Base-by-base conservation (phyloP, 1,140 invertebrate species). In the Drosophila aff. region DNA sequence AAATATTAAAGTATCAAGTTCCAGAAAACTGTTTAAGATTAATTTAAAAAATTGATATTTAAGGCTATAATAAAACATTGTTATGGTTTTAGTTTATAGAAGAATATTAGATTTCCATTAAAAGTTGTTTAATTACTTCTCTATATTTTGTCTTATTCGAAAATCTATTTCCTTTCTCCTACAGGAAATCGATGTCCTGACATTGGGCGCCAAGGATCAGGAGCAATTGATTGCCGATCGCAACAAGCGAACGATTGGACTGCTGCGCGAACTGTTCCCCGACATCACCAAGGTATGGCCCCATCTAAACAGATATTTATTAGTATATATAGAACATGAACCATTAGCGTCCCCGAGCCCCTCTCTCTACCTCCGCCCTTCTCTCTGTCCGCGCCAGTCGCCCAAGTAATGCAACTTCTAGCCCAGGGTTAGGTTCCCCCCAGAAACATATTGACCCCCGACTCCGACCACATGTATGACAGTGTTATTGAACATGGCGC, bases 231-330 rank as follows among this genome's bases (percentile, higher is more conserved):
- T 94, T 61, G 94, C 95, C 83, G 94, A 96, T 72, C 94, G 96
- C 83, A 95, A 95, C 92, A 96, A 96, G 93, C 94, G 96, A 86
- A 96, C 96, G 49, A 96, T 96, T 80, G 96, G 96, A 81, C 94
- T 96, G 83, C 94, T 96, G 47, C 94, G 96, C 57, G 95, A 96
- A 92, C 93, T 96, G 23, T 96, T 96, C 91, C 96, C 96, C n/a
- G 94, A 95, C 36, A 93, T 96, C 66, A 95, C 96, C 66, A 95
- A 96, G 96, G 96, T 96, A 95, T 67, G 86, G 64, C 59, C 8
- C 13, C 3, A 53, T 38, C 28, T 40, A 1, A 11, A 28, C 18
- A 16, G 41, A 26, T 21, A 36, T 15, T 23, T 47, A 40, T 9
- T 11, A n/a, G n/a, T 23, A 16, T 55, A 40, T 57, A 57, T 57